Evolutionary conservation across 2,113 vertebrate species (phyloP).

Genomic region (Phaethon lepturus): DNA sequence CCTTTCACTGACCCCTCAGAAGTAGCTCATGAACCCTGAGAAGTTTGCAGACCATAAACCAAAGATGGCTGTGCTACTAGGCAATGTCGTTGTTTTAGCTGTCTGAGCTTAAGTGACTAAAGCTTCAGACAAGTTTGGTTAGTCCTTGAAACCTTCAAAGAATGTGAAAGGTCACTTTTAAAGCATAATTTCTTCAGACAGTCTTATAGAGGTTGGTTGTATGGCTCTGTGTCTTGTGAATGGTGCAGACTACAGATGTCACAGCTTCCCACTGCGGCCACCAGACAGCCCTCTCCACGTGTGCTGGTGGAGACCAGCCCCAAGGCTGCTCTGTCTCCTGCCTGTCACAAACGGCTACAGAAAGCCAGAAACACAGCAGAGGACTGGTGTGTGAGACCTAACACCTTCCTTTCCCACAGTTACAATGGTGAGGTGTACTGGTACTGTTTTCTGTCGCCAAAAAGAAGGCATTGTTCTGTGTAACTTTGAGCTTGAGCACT

Average conservation of each 20-base stretch:
- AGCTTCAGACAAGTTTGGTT: neutral
- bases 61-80: neutral
- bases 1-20: neutral
- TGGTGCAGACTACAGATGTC: neutral
- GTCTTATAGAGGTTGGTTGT: neutral
- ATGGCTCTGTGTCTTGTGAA: neutral
- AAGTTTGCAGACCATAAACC: neutral
- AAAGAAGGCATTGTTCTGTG: neutral
- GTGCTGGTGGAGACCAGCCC: neutral
- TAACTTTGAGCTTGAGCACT: neutral
- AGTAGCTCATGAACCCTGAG: neutral
- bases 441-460: neutral
- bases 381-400: neutral
- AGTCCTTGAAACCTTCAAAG: neutral
- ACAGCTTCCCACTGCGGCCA: rapidly evolving
- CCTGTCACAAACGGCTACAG: neutral
- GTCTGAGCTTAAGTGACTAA: neutral
- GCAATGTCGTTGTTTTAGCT: neutral
- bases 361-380: neutral
- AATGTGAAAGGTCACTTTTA: neutral
- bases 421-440: neutral
- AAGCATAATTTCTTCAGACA: neutral
- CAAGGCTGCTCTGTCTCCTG: neutral
- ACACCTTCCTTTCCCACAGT: neutral
- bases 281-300: neutral